Evolutionary conservation across 2,113 vertebrate species (phyloP), one percentile per base, ranked within the genome.

Genomic region (Alosa alosa): DNA sequence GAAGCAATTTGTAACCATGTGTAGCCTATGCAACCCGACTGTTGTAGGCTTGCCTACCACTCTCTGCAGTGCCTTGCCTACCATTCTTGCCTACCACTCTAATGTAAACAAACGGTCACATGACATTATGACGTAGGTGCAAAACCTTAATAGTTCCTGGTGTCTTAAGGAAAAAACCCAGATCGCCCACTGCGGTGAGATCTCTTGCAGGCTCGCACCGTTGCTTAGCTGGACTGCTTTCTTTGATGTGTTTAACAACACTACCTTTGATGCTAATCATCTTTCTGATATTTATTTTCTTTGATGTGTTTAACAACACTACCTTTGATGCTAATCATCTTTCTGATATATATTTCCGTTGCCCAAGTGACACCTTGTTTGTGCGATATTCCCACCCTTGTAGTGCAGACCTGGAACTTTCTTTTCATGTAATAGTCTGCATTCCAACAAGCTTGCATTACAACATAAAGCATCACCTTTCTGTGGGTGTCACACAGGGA

Each of bases 401-500:
- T 60, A 60, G 55, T 22, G 55, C 55, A 6, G 55, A 60, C 55
- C 18, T 60, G 20, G 55, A 22, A 60, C 55, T 20, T 60, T 60
- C 55, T 22, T 7, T 60, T 22, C 52, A 17, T 17, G 52, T 4
- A 1, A 25, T 7, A 31, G 1, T 15, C 11, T 17, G 36, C 25
- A 78, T 78, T 36, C 15, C 72, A 78, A 39, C 31, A 39, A 17
- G n/a, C 25, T 36, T 17, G 13, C 31, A 39, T 13, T 36, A 36
- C 72, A 78, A 39, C 11, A 78, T 39, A 39, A 39, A 78, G 72
- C 72, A 11, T 78, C 72, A 39, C 72, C 25, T 39, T 39, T 17
- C 72, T 78, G 31, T 78, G 36, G 3, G 31, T 78, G 72, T 78
- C 72, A 78, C 72, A 41, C 72, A 17, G 72, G 72, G 72, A 78